These are phyloP conservation scores for Andrena hattorfiana DNA, from an alignment of 2,888 invertebrate genomes.

Conservation along the genomic window DNA sequence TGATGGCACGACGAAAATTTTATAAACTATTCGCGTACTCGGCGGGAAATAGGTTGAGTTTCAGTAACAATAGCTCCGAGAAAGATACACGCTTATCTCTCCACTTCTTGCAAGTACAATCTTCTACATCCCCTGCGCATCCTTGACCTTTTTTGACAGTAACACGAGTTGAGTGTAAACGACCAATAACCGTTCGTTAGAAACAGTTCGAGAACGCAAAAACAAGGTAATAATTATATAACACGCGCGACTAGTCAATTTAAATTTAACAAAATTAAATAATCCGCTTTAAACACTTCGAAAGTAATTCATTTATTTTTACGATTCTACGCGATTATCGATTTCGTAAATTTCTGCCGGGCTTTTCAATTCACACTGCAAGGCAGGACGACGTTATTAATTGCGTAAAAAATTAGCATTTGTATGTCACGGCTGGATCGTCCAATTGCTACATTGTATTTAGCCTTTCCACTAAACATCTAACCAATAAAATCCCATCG, in stretches of 20 bases:
- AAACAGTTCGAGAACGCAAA: background rate
- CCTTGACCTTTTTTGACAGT: constrained; percentile 41
- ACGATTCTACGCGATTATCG: too few relatives aligned
- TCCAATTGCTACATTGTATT: background rate
- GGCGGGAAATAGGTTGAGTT: background rate
- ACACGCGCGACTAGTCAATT: background rate
- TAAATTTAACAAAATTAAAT: background rate
- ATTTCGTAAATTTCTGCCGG: background rate
- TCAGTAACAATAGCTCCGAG: constrained; percentile 23
- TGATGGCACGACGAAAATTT: background rate
- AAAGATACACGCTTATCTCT: constrained; percentile 30
- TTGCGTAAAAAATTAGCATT: constrained; percentile 73
- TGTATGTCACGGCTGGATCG: constrained; percentile 11
- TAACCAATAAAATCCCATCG: background rate
- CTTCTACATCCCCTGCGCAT: constrained; percentile 16
- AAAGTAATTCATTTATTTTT: too few relatives aligned
- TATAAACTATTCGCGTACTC: background rate
- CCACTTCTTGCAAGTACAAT: constrained; percentile 32
- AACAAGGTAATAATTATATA: background rate
- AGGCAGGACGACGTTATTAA: constrained; percentile 10
- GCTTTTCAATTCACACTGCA: constrained; percentile 1
- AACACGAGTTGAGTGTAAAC: background rate
- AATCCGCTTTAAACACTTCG: background rate
- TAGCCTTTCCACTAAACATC: background rate
- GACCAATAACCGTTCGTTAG: background rate